Evolutionary conservation across 2,113 vertebrate genomes (phyloP).

Genomic region (Lanius collurio): DNA sequence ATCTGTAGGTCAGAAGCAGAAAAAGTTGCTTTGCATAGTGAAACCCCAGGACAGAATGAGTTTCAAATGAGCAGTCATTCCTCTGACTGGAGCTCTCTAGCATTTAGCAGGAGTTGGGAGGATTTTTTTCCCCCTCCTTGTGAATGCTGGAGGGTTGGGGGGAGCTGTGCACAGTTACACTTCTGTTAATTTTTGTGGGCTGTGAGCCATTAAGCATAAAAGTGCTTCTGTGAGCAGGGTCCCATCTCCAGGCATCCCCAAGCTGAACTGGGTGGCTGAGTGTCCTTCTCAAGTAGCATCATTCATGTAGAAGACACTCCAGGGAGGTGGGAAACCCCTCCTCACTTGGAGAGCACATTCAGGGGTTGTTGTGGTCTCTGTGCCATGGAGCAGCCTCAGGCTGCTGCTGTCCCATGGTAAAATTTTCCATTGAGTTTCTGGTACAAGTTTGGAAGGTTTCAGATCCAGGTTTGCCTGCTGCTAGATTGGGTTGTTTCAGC

Average conservation of each 20-base stretch:
- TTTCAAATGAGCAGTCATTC: background rate
- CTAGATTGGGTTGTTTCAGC: background rate
- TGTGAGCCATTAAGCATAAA: background rate
- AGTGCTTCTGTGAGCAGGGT: slow-evolving; percentile 1
- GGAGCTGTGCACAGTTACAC: background rate
- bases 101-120: background rate
- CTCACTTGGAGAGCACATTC: background rate
- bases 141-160: background rate
- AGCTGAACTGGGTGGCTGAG: background rate
- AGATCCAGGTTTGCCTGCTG: background rate
- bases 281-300: background rate
- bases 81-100: background rate
- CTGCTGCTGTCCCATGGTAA: background rate
- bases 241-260: background rate
- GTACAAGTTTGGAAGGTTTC: background rate
- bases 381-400: background rate
- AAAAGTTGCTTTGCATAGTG: slow-evolving; percentile 27
- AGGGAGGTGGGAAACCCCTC: background rate
- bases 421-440: background rate
- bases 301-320: background rate
- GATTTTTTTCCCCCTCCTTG: background rate
- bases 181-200: slow-evolving; percentile 37
- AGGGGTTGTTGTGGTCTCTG: slow-evolving; percentile 6
- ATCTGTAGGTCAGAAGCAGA: slow-evolving; percentile 30
- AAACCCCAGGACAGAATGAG: background rate